phyloP scores from a whole-genome alignment of 2,797 vertebrate species.

The Anguilla anguilla region DNA sequence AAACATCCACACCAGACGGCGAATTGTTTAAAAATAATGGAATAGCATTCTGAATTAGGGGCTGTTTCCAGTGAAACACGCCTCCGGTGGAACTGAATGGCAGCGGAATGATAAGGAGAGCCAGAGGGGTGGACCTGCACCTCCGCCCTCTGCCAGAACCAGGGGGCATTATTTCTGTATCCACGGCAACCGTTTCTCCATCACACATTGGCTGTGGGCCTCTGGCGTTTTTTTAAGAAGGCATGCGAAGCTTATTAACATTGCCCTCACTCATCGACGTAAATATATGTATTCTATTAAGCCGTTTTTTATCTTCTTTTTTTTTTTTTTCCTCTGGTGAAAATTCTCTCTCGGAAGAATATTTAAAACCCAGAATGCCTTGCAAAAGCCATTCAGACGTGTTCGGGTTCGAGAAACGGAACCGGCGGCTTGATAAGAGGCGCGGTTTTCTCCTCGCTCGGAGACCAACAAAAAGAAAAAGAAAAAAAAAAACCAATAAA shows the following conservation, averaged over 20 bases:
- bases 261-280: not conserved
- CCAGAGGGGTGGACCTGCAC: not conserved
- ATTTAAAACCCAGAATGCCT: not conserved
- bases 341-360: conserved; percentile 9
- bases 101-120: not conserved
- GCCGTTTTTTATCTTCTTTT: not conserved
- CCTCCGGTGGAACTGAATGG: not conserved
- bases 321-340: not conserved
- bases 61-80: not conserved
- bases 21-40: not conserved
- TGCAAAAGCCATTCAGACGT: not conserved
- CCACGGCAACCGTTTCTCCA: not conserved
- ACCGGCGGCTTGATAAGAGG: not conserved
- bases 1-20: not conserved
- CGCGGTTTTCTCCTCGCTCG: not conserved
- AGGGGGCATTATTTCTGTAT: not conserved
- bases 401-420: not conserved
- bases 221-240: not conserved
- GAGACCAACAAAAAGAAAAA: not conserved
- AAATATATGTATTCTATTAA: conserved; percentile 21
- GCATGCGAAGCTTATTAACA: not conserved
- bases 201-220: not conserved
- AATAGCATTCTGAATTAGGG: not conserved
- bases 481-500: conserved; percentile 18
- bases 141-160: not conserved